Evolutionary conservation across 2,888 invertebrate species (phyloP).

Genomic region (Lomographa bimaculata): DNA sequence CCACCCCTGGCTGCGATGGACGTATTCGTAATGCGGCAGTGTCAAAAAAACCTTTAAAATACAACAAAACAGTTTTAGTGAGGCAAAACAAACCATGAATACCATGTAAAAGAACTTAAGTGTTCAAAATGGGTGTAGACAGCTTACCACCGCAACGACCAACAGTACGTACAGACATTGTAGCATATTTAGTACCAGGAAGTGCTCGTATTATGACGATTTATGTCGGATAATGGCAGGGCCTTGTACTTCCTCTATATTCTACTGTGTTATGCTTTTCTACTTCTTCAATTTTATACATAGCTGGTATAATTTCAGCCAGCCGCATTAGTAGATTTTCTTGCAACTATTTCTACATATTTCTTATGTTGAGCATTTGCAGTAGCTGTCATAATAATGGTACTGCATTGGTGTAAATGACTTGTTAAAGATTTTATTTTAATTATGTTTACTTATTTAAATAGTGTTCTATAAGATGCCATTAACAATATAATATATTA

Average conservation of each 20-base stretch:
- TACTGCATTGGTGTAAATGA: too few relatives aligned
- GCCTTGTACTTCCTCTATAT: slow-evolving; percentile 16
- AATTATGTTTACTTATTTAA: too few relatives aligned
- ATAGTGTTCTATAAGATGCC: too few relatives aligned
- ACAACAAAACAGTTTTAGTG: slow-evolving; percentile 17
- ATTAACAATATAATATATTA: too few relatives aligned
- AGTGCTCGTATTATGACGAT: slow-evolving; percentile 16
- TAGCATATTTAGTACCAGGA: neutral
- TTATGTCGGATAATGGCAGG: slow-evolving; percentile 20
- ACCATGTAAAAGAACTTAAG: slow-evolving; percentile 42
- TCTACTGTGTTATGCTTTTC: too few relatives aligned
- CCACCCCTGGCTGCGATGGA: slow-evolving; percentile 50
- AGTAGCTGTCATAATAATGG: too few relatives aligned
- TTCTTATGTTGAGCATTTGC: too few relatives aligned
- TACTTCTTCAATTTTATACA: too few relatives aligned
- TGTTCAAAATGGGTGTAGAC: slow-evolving; percentile 65
- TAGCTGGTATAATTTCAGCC: too few relatives aligned
- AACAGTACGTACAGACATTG: slow-evolving; percentile 46
- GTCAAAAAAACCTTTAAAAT: slow-evolving; percentile 34
- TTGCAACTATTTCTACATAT: too few relatives aligned
- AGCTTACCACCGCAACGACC: slow-evolving; percentile 57
- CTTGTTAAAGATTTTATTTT: too few relatives aligned
- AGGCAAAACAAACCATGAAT: slow-evolving; percentile 36
- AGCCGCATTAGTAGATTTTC: too few relatives aligned
- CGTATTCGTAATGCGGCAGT: slow-evolving; percentile 49